Evolutionary conservation across 1,140 invertebrate species (phyloP), one percentile per base, ranked within the genome.

Genomic region (Centruroides sculpturatus): DNA sequence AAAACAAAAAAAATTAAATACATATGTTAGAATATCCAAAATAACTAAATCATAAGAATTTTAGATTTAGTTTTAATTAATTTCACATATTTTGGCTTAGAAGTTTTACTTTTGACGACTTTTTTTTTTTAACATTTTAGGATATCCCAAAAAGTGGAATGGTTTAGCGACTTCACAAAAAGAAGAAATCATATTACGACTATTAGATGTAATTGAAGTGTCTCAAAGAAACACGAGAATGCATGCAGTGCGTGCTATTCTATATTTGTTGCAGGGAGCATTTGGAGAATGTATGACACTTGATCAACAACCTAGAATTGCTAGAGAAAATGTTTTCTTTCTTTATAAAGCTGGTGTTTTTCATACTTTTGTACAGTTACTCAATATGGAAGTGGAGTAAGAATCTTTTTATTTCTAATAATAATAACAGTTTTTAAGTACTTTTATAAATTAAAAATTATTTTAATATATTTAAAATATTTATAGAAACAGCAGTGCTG

Each of bases 381-480:
- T 98, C 56, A 89, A 92, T 71, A 85, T 96, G 75, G 93, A 98
- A 81, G 91, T 94, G 56, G 92, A 96, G 79, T 87, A 79, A 74
- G 81, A 70, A 48, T 36, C 64, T 23, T 34, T 23, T 55, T 35
- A 34, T 55, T 11, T 35, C n/a, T 55, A 23, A 23, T 23, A 23
- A 23, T 23, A 23, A 23, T 23, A 23, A 23, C 23, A 23, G 23
- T 23, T 23, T 23, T 23, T 23, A 23, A 23, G 23, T 23, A 23
- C 23, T 23, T 23, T 23, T 23, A 41, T 41, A 41, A 41, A 41
- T 41, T 1, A 41, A 41, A 41, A 41, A 6, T 6, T 41, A 12
- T 51, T n/a, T 46, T 8, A 60, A 49, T 58, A 41, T 41, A 6
- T 41, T 41, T 41, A 41, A 6, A 6, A 52, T 62, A 64, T 67